Evolutionary conservation across 2,888 invertebrate species (phyloP).

Genomic region (Oscheius myriophilus): DNA sequence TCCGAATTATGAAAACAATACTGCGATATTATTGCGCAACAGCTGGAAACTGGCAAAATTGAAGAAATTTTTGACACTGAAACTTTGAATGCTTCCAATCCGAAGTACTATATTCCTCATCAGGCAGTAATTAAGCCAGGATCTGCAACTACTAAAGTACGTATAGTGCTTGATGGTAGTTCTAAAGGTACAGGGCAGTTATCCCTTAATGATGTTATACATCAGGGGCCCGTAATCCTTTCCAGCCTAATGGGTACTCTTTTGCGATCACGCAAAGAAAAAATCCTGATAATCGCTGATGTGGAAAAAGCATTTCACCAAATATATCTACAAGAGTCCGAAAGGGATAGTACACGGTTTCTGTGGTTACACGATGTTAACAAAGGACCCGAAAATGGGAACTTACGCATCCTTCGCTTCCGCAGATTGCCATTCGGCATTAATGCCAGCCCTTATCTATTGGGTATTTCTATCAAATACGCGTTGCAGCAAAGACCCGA

Average conservation of each 20-base stretch:
- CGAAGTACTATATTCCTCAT: slow-evolving; percentile 44
- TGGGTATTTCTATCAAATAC: slow-evolving; percentile 36
- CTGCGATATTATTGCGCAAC: slow-evolving; percentile 22
- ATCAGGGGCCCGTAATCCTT: slow-evolving; percentile 39
- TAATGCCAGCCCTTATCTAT: slow-evolving; percentile 36
- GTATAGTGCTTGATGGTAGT: slow-evolving; percentile 54
- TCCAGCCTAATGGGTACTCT: slow-evolving; percentile 42
- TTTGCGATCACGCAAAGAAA: slow-evolving; percentile 32
- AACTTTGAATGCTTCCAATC: no score
- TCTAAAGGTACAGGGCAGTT: slow-evolving; percentile 14
- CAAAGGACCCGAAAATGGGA: slow-evolving; percentile 27
- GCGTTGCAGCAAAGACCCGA: slow-evolving; percentile 20
- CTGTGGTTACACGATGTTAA: slow-evolving; percentile 45
- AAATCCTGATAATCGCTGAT: slow-evolving; percentile 36
- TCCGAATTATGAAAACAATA: slow-evolving; percentile 22
- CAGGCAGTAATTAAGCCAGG: slow-evolving; percentile 39
- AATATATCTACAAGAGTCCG: slow-evolving; percentile 34
- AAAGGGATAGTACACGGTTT: slow-evolving; percentile 41
- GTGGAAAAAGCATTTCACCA: slow-evolving; percentile 57
- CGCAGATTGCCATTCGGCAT: slow-evolving; percentile 48
- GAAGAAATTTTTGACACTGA: slow-evolving; percentile 33
- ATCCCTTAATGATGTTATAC: slow-evolving; percentile 44
- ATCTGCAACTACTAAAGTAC: slow-evolving; percentile 38
- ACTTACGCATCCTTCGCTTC: slow-evolving; percentile 42
- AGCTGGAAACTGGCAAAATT: slow-evolving; percentile 34